These are phyloP conservation scores for Strigamia transsilvanica DNA, from an alignment of 2,888 invertebrate species.

Conservation along the genomic window DNA sequence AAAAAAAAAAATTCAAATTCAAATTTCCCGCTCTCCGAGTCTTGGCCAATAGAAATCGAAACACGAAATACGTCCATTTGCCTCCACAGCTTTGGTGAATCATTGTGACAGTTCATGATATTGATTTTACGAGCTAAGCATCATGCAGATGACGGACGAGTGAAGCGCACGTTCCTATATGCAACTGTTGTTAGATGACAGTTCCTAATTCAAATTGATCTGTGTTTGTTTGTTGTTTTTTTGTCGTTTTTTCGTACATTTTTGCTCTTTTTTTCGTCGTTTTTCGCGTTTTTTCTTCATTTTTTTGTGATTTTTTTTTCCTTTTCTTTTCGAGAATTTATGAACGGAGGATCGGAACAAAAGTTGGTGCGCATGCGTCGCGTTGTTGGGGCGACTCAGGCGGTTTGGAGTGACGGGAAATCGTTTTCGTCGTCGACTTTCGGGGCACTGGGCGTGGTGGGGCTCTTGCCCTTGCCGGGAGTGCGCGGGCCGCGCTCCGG, in stretches of 20 bases:
- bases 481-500: slow-evolving; percentile 40
- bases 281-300: background rate
- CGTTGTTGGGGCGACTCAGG: slow-evolving; percentile 1
- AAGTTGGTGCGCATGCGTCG: background rate
- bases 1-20: background rate
- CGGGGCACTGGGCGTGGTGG: slow-evolving; percentile 71
- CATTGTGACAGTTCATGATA: slow-evolving; percentile 28
- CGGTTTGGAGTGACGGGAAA: slow-evolving; percentile 84
- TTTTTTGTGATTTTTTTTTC: background rate
- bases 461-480: slow-evolving; percentile 51
- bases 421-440: slow-evolving; percentile 96
- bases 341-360: slow-evolving; percentile 21
- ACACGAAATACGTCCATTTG: background rate
- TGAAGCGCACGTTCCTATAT: slow-evolving; percentile 28
- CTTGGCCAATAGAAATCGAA: background rate
- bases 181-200: background rate
- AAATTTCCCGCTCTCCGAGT: too few relatives aligned
- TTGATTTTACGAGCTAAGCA: slow-evolving; percentile 14
- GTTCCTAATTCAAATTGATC: background rate
- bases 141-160: slow-evolving; percentile 30
- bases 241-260: background rate
- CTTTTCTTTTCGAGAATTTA: background rate
- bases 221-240: background rate
- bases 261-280: too few relatives aligned
- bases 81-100: slow-evolving; percentile 16